Conservation (phyloP, 2,888 invertebrate species). For the Aspidapion aeneum region DNA sequence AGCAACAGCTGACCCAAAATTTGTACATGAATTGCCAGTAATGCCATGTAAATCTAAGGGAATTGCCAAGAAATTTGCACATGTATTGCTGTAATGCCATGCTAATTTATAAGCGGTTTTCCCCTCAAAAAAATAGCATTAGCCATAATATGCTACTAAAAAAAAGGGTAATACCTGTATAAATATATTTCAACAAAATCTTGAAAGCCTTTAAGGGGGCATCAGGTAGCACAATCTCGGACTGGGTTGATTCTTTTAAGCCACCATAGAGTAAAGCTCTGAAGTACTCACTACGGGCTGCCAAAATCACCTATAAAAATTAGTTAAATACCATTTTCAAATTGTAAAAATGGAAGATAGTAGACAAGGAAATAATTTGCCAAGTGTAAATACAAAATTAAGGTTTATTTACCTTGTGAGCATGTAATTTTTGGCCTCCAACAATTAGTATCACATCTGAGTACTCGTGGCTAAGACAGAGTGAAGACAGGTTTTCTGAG, state of each 20-base stretch:
- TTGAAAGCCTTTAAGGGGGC: conserved; percentile 83
- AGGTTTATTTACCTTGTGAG: conserved; percentile 63
- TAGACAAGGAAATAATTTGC: not conserved
- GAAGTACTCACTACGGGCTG: conserved; percentile 95
- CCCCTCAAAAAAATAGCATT: no score
- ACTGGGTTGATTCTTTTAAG: conserved; percentile 69
- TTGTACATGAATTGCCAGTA: no score
- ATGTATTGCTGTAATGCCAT: no score
- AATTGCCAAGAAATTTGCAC: no score
- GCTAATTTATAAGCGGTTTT: no score
- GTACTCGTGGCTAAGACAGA: conserved; percentile 85
- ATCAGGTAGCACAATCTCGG: conserved; percentile 81
- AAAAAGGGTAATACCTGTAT: conserved; percentile 67
- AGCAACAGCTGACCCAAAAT: no score
- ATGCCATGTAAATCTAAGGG: no score
- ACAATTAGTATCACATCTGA: conserved; percentile 88
- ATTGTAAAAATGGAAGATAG: not conserved
- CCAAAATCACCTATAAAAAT: conserved; percentile 71
- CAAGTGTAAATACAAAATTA: not conserved
- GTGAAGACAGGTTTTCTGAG: conserved; percentile 80
- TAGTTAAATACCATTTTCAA: not conserved
- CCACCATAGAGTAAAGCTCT: conserved; percentile 78
- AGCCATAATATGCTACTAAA: no score
- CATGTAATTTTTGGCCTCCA: conserved; percentile 67
- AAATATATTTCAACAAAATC: conserved; percentile 90